Base-by-base conservation (phyloP, 2,113 vertebrate genomes). In the Sander lucioperca region DNA sequence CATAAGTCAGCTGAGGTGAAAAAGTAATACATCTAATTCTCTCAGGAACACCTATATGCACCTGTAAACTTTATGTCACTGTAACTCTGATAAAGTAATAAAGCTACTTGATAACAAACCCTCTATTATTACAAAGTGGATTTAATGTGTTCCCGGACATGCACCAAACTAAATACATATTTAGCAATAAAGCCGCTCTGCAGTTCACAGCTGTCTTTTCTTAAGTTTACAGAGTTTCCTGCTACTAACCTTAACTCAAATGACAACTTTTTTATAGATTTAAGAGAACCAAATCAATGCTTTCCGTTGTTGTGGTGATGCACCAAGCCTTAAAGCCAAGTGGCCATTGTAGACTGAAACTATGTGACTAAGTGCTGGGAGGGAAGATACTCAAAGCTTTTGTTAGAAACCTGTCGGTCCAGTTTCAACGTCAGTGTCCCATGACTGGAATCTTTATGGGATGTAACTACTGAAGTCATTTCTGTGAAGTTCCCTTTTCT, bases 361-460 rank as follows among this genome's bases (percentile, higher is more conserved):
- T 21, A 39, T 16, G 47, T 64, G 77, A 64, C 21, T 19, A n/a
- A 33, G 13, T 2, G 6, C 30, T 27, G 19, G 25, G 27, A 43
- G 72, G 72, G 45, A 6, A 47, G 21, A 56, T 19, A 27, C 51
- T 21, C 18, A 1, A 36, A 76, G 19, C 33, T 1, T 18, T 30
- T 15, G 62, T 45, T 11, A 5, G 50, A 58, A 82, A 74, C 75
- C 25, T 2, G 75, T 79, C 0, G 21, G 5, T 71, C 84, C 53
- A 53, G 75, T 75, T 80, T 48, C 1, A 33, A 18, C 6, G 2
- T 16, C 19, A n/a, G 4, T 0, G 6, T 5, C 12, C 1, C 30
- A 19, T 67, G 50, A 50, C 18, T 0, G 0, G 5, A 45, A 12
- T 7, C 43, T 6, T 12, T 23, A 7, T 8, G 5, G 7, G 18